Evolutionary conservation across 2,113 vertebrate genomes (phyloP), one percentile per base, ranked within the genome.

Genomic region (Calidris pygmaea): DNA sequence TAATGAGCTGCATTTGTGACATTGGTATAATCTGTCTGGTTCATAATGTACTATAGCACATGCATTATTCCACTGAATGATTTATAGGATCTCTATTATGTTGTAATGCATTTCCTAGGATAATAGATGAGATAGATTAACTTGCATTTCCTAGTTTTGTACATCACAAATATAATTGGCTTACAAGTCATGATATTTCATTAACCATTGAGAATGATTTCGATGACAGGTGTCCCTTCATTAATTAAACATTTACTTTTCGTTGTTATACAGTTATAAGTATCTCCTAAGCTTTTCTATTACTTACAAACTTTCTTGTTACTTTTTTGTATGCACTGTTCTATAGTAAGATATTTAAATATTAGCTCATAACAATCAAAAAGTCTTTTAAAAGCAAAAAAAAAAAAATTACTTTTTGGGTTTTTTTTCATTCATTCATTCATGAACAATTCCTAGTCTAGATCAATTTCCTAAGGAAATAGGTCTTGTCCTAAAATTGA

Each of bases 91-190:
- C 67, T 94, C 74, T 95, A 37, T 91, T 89, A 94, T 67, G 65
- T 82, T 93, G 50, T 78, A 95, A 95, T 71, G 63, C 43, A 83
- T 75, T 97, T 96, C 62, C 81, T 83, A 90, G 48, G 48, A 48
- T 89, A 93, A 96, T 87, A 93, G 68, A 87, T 73, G 65, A 94
- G 65, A 96, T 87, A 58, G 77, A 95, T 95, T 96, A 94, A 90
- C 53, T 73, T 67, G 29, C 59, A 55, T 95, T 97, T 96, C 87
- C 72, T 72, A 89, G 90, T 91, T 91, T 91, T 90, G 8, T 75
- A 89, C 53, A 89, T 95, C 76, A 86, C 72, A 94, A 91, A 85
- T 79, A 65, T 75, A 85, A 84, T 52, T 93, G 86, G n/a, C 26
- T 94, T 94, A 73, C 56, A 63, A 63, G 19, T 30, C 27, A 89